Conservation (phyloP, 1,140 invertebrate genomes). For the Drosophila pandora region DNA sequence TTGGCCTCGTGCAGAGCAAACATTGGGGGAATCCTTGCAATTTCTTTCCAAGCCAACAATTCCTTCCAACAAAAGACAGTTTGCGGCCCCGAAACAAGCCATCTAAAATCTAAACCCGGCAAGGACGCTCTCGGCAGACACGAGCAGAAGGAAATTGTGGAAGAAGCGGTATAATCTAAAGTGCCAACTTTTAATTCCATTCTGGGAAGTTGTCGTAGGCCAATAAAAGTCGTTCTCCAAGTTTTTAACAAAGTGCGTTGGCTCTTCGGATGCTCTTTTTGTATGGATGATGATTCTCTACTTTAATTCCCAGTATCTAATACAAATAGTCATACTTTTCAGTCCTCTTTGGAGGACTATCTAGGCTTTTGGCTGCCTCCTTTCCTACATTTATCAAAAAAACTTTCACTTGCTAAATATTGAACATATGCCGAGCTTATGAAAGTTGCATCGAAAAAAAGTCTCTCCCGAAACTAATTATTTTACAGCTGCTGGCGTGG, state of each 20-base stretch:
- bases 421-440: constrained; percentile 2
- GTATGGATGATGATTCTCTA: constrained; percentile 27
- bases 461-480: constrained; percentile 38
- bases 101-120: neutral
- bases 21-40: constrained; percentile 14
- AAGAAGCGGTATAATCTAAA: constrained; percentile 7
- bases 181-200: constrained; percentile 73
- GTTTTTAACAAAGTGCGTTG: constrained; percentile 67
- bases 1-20: neutral
- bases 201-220: constrained; percentile 46
- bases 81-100: constrained; percentile 66
- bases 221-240: constrained; percentile 66
- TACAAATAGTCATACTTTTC: too few species aligned
- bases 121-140: constrained; percentile 6
- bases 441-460: neutral
- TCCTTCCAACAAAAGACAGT: constrained; percentile 38
- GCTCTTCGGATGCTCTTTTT: neutral
- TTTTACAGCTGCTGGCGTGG: constrained; percentile 50
- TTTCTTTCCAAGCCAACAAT: constrained; percentile 37
- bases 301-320: constrained; percentile 65
- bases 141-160: neutral
- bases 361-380: too few species aligned
- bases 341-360: too few species aligned
- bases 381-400: constrained; percentile 43
- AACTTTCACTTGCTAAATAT: constrained; percentile 56